phyloP scores from a whole-genome alignment of 1,140 invertebrate genomes.

The Potamilus streckersoni region DNA sequence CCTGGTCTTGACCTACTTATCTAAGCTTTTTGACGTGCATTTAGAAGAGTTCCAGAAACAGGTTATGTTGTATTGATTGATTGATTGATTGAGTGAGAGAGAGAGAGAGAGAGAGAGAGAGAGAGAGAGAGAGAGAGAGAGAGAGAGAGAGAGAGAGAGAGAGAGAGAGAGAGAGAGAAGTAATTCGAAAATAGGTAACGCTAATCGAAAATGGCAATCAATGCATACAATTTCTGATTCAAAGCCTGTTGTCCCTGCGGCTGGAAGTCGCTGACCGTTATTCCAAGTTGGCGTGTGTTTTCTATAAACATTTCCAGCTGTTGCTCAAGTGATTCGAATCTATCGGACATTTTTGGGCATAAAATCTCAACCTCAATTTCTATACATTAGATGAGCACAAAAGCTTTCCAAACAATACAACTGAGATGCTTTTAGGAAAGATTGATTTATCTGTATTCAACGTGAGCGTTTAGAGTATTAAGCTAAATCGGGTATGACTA shows the following conservation, averaged over 20 bases:
- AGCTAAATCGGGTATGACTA: not conserved
- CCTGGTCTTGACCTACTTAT: too few species aligned
- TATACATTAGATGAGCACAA: not conserved
- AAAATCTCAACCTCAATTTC: not conserved
- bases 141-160: too few species aligned
- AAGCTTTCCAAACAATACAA: too few species aligned
- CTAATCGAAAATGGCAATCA: not conserved
- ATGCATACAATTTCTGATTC: slow-evolving; percentile 96
- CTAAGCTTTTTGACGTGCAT: too few species aligned
- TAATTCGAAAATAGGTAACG: not conserved
- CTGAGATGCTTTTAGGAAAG: not conserved
- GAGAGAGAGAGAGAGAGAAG: not conserved
- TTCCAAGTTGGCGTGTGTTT: slow-evolving; percentile 96
- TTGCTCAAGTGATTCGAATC: slow-evolving; percentile 78
- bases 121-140: too few species aligned
- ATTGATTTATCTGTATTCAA: not conserved
- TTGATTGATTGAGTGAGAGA: too few species aligned
- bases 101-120: too few species aligned
- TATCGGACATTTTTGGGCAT: slow-evolving; percentile 53
- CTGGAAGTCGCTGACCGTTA: slow-evolving; percentile 98
- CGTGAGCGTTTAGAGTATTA: not conserved
- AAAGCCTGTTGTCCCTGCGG: slow-evolving; percentile 96
- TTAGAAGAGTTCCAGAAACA: not conserved
- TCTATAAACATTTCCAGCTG: slow-evolving; percentile 96
- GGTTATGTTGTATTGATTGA: not conserved